Evolutionary conservation across 2,888 invertebrate genomes (phyloP), one percentile per base, ranked within the genome.

Genomic region (Andrena minutula): DNA sequence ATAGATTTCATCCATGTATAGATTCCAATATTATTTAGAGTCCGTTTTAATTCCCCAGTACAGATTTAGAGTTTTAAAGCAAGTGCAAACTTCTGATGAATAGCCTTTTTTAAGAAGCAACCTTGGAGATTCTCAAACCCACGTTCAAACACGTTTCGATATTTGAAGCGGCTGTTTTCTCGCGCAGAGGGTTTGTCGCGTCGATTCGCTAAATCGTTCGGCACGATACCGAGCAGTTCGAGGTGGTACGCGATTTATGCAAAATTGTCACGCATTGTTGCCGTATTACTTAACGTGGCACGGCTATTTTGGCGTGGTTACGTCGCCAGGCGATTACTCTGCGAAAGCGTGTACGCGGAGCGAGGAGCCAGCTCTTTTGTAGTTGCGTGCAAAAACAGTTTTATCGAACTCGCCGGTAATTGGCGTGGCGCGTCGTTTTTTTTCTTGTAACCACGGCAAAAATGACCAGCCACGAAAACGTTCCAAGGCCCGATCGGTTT

Each of bases 281-380:
- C n/a, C 66, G 71, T 28, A 69, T 80, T 80, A 77, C 64, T 80
- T 69, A 80, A 80, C 68, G 49, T 32, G 56, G 20, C 72, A 12
- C 53, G 65, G 56, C 61, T 72, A 78, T 80, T 80, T 80, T 30
- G 80, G 66, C 56, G 28, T 41, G 72, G 56, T 80, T 80, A 78
- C 78, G 68, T 64, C 63, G 63, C 71, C 30, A 10, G 16, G 12
- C 35, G 68, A 73, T 80, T 78, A 58, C 79, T 8, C 30, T 47
- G 64, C 66, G 66, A 76, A 80, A 80, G 66, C 20, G 56, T 56
- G 26, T 69, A 76, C 66, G 49, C 32, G 41, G 23, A 61, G 60
- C 41, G 60, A 60, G 28, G 35, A 58, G 32, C 28, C n/a, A 28
- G 58, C 23, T 75, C 64, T 79, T 79, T 75, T 64, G 63, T 64